Conservation (phyloP, 2,888 invertebrate genomes). For the Spisula solida region DNA sequence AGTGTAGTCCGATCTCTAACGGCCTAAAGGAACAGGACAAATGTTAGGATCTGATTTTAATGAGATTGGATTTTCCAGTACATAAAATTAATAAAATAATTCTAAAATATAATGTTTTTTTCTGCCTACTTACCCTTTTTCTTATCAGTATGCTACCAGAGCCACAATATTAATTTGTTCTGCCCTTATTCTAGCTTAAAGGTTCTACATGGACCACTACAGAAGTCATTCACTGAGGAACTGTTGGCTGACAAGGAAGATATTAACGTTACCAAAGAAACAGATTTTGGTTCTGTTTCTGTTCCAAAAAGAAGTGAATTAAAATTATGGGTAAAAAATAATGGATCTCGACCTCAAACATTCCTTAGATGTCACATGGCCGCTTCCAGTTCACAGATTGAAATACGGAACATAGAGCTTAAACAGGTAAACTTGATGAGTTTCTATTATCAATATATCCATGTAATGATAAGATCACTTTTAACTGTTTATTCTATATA, state of each 20-base stretch:
- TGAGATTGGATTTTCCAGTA: no score
- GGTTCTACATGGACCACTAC: constrained; percentile 67
- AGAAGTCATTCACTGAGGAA: constrained; percentile 70
- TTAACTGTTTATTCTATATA: no score
- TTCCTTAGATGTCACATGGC: constrained; percentile 73
- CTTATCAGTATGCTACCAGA: no score
- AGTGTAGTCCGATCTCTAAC: no score
- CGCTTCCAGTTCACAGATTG: constrained; percentile 70
- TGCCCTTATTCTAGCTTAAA: constrained; percentile 59
- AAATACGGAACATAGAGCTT: constrained; percentile 66
- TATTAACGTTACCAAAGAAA: constrained; percentile 67
- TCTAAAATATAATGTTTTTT: no score
- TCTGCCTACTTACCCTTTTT: no score
- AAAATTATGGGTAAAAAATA: constrained; percentile 73
- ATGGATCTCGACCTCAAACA: constrained; percentile 58
- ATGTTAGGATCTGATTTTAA: no score
- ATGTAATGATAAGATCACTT: no score
- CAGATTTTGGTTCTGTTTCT: constrained; percentile 69
- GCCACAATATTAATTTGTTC: neutral
- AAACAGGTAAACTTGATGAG: constrained; percentile 32
- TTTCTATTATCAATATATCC: no score
- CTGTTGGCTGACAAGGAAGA: constrained; percentile 74
- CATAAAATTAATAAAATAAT: no score
- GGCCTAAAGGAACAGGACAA: no score
- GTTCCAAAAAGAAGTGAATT: constrained; percentile 63